Evolutionary conservation across 2,113 vertebrate genomes (phyloP).

Genomic region (Xenopus borealis): DNA sequence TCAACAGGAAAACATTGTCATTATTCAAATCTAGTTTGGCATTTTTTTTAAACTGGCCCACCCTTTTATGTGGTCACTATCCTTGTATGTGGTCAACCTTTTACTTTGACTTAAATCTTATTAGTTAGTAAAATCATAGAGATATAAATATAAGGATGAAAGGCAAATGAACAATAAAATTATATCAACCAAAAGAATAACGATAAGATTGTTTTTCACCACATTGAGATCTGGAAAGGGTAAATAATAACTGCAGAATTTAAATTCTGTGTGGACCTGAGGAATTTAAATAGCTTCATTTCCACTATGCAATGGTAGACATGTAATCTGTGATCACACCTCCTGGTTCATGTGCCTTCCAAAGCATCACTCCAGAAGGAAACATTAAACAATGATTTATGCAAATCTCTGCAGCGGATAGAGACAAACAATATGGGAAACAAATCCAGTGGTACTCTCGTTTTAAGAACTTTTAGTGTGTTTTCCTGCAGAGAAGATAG

Average conservation of each 20-base stretch:
- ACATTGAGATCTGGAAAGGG: too few species aligned
- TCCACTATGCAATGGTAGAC: slow-evolving; percentile 48
- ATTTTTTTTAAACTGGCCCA: too few species aligned
- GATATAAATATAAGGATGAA: too few species aligned
- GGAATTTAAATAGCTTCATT: slow-evolving; percentile 43
- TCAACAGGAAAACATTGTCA: too few species aligned
- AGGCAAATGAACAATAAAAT: too few species aligned
- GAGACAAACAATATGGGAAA: not conserved
- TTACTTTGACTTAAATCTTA: too few species aligned
- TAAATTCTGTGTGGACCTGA: slow-evolving; percentile 18
- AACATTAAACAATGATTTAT: slow-evolving; percentile 12
- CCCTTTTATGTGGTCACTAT: too few species aligned
- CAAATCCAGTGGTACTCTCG: not conserved
- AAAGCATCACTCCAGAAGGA: slow-evolving; percentile 19
- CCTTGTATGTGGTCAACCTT: too few species aligned
- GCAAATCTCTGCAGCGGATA: not conserved
- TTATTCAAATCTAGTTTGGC: too few species aligned
- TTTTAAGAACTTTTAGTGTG: slow-evolving; percentile 13
- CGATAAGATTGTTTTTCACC: too few species aligned
- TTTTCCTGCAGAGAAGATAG: slow-evolving; percentile 23
- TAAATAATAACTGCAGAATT: not conserved
- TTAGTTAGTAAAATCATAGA: too few species aligned
- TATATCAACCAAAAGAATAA: too few species aligned
- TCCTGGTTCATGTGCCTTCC: slow-evolving; percentile 29
- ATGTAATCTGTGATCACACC: slow-evolving; percentile 28